Evolutionary conservation across 2,113 vertebrate species (phyloP), one percentile per base, ranked within the genome.

Genomic region (Urocitellus parryii): DNA sequence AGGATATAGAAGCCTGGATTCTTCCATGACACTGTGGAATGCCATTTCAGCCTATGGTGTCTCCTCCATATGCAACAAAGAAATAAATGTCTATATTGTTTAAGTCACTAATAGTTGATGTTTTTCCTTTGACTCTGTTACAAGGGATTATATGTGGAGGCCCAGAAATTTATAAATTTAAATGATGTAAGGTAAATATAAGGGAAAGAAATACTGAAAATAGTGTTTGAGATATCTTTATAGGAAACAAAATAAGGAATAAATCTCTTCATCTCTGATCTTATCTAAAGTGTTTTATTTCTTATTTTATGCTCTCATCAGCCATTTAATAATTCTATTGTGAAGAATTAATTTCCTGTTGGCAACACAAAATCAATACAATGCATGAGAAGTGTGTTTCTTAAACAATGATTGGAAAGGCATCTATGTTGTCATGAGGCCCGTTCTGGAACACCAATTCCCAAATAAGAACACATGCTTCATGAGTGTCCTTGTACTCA

Each of bases 331-430:
- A 91, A 91, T 68, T 95, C 61, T 42, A 73, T 67, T 84, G 56
- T 53, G 91, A 95, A 91, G 76, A 94, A 81, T 95, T 77, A 86
- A 91, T 97, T 96, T 94, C 91, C 96, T 92, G 80, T 92, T 88
- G 53, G 34, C 61, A 84, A 89, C 32, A 72, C 58, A 88, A 85
- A 88, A 81, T 89, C 61, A 29, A 89, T 39, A 42, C 16, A 91
- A n/a, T 48, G 25, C 39, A 61, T 86, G 32, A 68, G 32, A n/a
- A 34, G 16, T 17, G 14, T 80, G 91, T 51, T 63, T 81, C 56
- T 80, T 89, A 74, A 80, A 7, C 73, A 74, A 51, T 37, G 32
- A 94, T 58, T 29, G 84, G 8, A 88, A 91, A 94, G 7, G 5
- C 13, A 85, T n/a, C 10, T 76, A 12, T 61, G 18, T 34, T n/a